Base-by-base conservation (phyloP, 1,140 invertebrate species). In the Leptinotarsa defecta region DNA sequence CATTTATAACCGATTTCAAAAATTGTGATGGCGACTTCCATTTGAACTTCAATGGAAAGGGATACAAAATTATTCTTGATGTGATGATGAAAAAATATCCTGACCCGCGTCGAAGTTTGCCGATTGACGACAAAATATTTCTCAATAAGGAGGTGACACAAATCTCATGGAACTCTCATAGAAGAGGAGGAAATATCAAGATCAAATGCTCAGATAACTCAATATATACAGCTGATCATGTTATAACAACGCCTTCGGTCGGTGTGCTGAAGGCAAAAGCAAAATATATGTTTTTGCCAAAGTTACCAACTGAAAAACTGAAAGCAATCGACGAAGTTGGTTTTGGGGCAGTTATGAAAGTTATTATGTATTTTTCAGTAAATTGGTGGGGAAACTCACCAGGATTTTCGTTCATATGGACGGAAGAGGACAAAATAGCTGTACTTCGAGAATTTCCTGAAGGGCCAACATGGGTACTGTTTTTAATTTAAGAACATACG, bases 341-440 rank as follows among this genome's bases (percentile, higher is more conserved):
- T 15, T 88, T 93, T 79, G 93, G 92, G 48, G 90, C 91, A 2
- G 89, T 94, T 0, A 89, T 94, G 82, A 95, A 95, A 86, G 89
- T 96, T 65, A 95, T 92, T 80, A 79, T 94, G 20, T 88, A 92
- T 81, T 94, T 91, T 78, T 81, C 88, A 1, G 79, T 87, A 68
- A 86, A 86, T 20, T 94, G 92, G 88, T 91, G 92, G 89, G 87
- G 48, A 65, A 63, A 76, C 77, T 34, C 6, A 6, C 27, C 27
- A 34, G 92, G 57, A 88, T 91, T 0, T 70, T 82, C 80, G 34
- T 86, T 90, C 48, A 80, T 91, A 5, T 92, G 90, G 90, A 84
- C 83, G 1, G 79, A 86, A 52, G 78, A 89, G 63, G 88, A 90
- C 74, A 74, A 69, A 52, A 43, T 8, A 48, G 4, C 57, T 34